Conservation (phyloP, 2,888 invertebrate species). For the Cryptocephalus primarius region DNA sequence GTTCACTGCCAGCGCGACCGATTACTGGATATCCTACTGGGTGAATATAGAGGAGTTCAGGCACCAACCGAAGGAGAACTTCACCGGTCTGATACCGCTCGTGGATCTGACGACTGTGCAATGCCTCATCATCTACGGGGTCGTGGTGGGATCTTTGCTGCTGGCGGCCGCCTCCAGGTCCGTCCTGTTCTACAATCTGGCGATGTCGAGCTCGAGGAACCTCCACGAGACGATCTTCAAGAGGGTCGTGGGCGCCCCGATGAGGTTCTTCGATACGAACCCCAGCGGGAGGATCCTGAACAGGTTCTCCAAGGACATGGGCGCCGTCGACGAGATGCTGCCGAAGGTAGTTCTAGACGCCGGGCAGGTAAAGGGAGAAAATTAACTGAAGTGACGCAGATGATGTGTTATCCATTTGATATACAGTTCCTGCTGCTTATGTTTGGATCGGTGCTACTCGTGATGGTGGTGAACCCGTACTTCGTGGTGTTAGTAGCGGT, state of each 20-base stretch:
- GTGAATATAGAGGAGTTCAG: constrained; percentile 22
- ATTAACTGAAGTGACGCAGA: not conserved
- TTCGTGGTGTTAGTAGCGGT: constrained; percentile 38
- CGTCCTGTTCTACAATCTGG: constrained; percentile 56
- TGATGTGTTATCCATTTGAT: no score
- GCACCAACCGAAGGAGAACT: not conserved
- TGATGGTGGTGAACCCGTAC: constrained; percentile 42
- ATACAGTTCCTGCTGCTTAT: constrained; percentile 39
- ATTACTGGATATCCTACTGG: constrained; percentile 67
- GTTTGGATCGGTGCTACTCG: constrained; percentile 43
- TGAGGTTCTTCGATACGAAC: constrained; percentile 55
- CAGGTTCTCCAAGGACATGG: constrained; percentile 56
- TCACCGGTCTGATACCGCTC: not conserved
- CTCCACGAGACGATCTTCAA: constrained; percentile 39
- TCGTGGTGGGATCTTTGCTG: constrained; percentile 41
- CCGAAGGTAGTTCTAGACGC: constrained; percentile 20
- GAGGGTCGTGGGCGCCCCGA: constrained; percentile 45
- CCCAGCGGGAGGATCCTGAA: constrained; percentile 49
- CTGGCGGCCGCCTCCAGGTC: constrained; percentile 51
- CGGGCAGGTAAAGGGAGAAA: constrained; percentile 1
- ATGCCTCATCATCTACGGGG: constrained; percentile 51
- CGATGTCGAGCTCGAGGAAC: constrained; percentile 51
- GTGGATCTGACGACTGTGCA: constrained; percentile 25
- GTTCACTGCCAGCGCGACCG: constrained; percentile 50
- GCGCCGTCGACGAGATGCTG: constrained; percentile 39